Evolutionary conservation across 2,888 invertebrate genomes (phyloP).

Genomic region (Agapetus fuscipes): DNA sequence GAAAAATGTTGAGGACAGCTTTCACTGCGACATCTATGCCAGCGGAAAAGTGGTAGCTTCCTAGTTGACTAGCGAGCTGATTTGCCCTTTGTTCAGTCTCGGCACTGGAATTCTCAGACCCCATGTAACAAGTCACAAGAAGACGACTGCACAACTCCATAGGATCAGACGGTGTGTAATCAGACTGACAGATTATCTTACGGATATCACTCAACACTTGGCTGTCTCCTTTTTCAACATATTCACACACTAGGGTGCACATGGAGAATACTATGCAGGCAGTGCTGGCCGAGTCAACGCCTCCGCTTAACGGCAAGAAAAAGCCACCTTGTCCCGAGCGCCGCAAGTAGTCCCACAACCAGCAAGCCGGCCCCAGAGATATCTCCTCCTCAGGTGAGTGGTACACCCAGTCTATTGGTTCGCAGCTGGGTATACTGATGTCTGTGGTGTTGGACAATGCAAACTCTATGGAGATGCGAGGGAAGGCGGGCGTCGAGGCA

Average conservation of each 20-base stretch:
- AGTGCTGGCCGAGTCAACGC: slow-evolving; percentile 90
- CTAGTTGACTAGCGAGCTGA: slow-evolving; percentile 48
- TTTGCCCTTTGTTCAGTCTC: slow-evolving; percentile 79
- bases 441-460: slow-evolving; percentile 66
- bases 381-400: slow-evolving; percentile 84
- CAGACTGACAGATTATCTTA: slow-evolving; percentile 73
- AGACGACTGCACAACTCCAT: slow-evolving; percentile 81
- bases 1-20: slow-evolving; percentile 79
- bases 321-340: slow-evolving; percentile 91
- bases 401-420: slow-evolving; percentile 57
- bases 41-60: slow-evolving; percentile 73
- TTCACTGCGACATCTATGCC: slow-evolving; percentile 78
- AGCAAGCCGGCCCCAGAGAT: slow-evolving; percentile 86
- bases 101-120: slow-evolving; percentile 85
- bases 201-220: slow-evolving; percentile 76
- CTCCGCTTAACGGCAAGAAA: slow-evolving; percentile 94
- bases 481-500: slow-evolving; percentile 61
- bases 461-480: slow-evolving; percentile 73
- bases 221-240: slow-evolving; percentile 67
- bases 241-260: slow-evolving; percentile 77
- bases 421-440: slow-evolving; percentile 47
- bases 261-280: slow-evolving; percentile 94
- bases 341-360: slow-evolving; percentile 97
- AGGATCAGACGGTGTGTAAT: slow-evolving; percentile 74
- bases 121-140: slow-evolving; percentile 97